Evolutionary conservation across 2,888 invertebrate species (phyloP).

Genomic region (Rhamnusium bicolor): DNA sequence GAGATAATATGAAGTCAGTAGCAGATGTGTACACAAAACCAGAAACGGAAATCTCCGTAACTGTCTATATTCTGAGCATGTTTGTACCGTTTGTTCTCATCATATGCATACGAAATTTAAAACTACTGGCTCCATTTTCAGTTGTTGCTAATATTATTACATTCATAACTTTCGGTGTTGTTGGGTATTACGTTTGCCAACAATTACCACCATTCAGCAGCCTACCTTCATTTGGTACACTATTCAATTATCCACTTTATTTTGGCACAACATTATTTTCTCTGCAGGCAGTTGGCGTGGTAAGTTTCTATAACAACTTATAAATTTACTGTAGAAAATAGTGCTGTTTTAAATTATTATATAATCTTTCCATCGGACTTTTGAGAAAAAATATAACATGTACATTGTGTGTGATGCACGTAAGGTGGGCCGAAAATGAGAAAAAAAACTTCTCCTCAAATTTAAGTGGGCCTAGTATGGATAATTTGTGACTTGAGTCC

Average conservation of each 20-base stretch:
- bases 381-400: too few relatives aligned
- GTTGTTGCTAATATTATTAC: slow-evolving; percentile 91
- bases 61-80: slow-evolving; percentile 64
- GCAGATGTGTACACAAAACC: slow-evolving; percentile 60
- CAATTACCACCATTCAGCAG: slow-evolving; percentile 79
- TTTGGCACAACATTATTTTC: slow-evolving; percentile 98
- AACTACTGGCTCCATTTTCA: slow-evolving; percentile 91
- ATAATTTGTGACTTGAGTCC: too few relatives aligned
- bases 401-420: too few relatives aligned
- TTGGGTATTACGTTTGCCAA: slow-evolving; percentile 88
- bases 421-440: too few relatives aligned
- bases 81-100: slow-evolving; percentile 81
- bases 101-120: slow-evolving; percentile 88
- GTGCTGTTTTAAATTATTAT: too few relatives aligned
- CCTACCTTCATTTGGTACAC: slow-evolving; percentile 77
- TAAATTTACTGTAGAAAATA: neutral
- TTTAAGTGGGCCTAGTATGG: too few relatives aligned
- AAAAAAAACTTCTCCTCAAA: too few relatives aligned
- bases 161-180: slow-evolving; percentile 86
- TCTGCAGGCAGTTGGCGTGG: slow-evolving; percentile 94
- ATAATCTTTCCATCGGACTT: too few relatives aligned
- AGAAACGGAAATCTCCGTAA: slow-evolving; percentile 48
- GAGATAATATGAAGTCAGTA: slow-evolving; percentile 66
- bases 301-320: slow-evolving; percentile 71
- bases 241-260: slow-evolving; percentile 87